Percentiles rank a stretch among this genome's conserved stretches.
phyloP scores from a whole-genome alignment of 2,888 invertebrate genomes.

The Acanthoscelides obtectus region DNA sequence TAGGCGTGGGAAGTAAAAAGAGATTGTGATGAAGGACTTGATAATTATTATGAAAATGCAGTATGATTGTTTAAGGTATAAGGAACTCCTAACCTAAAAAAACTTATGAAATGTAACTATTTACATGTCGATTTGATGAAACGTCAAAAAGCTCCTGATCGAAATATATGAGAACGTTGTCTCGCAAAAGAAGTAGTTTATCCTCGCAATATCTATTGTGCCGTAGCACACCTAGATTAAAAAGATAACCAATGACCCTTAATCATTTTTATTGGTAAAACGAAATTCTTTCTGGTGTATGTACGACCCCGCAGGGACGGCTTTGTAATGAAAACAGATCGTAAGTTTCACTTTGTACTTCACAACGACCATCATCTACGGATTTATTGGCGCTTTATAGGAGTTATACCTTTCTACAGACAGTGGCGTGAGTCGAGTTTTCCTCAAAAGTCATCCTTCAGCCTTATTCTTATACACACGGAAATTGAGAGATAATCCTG shows the following conservation, averaged over 20 bases:
- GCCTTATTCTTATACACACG: too few relatives aligned
- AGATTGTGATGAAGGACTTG: too few relatives aligned
- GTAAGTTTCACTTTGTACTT: neutral
- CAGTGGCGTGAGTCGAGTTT: neutral
- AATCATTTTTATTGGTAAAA: neutral
- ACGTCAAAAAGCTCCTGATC: neutral
- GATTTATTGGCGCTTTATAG: neutral
- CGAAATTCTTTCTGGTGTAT: neutral
- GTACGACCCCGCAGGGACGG: neutral
- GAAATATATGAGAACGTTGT: neutral
- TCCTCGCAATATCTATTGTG: neutral
- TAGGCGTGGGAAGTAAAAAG: too few relatives aligned
- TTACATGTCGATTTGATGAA: too few relatives aligned
- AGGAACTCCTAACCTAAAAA: too few relatives aligned
- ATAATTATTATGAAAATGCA: too few relatives aligned
- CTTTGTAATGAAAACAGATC: neutral
- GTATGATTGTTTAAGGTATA: too few relatives aligned
- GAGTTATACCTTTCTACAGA: neutral
- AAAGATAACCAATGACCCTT: neutral
- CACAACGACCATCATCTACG: neutral
- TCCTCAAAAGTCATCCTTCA: neutral
- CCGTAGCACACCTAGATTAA: neutral
- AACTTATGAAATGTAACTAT: too few relatives aligned
- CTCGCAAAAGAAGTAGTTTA: neutral
- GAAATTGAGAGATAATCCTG: too few relatives aligned